Percentiles rank a stretch among this genome's conserved stretches.
Conservation (phyloP, 2,888 invertebrate species). For the Lasioglossum figueresi region DNA sequence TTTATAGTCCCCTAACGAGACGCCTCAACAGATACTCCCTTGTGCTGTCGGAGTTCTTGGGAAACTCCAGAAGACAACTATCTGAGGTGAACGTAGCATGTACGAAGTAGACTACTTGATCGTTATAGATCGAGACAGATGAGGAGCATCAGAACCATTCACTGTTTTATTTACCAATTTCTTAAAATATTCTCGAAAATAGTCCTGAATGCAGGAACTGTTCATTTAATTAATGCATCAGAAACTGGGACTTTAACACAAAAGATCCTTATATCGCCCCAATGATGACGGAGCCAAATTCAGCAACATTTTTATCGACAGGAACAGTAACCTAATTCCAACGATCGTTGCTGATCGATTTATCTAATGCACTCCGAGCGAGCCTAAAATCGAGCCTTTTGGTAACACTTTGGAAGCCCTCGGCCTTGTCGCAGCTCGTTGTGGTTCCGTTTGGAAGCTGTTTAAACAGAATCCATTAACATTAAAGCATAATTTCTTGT, state of each 20-base stretch:
- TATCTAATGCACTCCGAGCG: conserved; percentile 64
- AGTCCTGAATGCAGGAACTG: too few species aligned
- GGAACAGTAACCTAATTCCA: conserved; percentile 53
- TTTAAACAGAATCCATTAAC: conserved; percentile 64
- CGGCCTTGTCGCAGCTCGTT: conserved; percentile 42
- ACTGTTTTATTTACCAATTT: too few species aligned
- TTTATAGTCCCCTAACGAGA: neutral
- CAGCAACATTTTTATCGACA: neutral
- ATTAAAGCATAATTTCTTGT: conserved; percentile 45
- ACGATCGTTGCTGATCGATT: conserved; percentile 65
- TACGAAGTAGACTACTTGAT: neutral
- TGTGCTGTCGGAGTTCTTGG: neutral
- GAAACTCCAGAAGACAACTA: neutral
- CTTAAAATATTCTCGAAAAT: too few species aligned
- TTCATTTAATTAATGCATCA: too few species aligned
- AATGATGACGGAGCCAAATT: neutral
- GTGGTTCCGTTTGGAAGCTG: conserved; percentile 48
- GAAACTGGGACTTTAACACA: too few species aligned
- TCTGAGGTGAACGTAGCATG: too few species aligned
- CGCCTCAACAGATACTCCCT: neutral
- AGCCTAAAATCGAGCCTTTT: conserved; percentile 51
- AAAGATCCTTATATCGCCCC: too few species aligned
- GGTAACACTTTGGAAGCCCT: conserved; percentile 26
- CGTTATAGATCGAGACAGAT: too few species aligned
- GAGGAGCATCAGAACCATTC: too few species aligned